These are phyloP conservation scores for Coleophora deauratella DNA, from an alignment of 2,888 invertebrate species.

Conservation along the genomic window DNA sequence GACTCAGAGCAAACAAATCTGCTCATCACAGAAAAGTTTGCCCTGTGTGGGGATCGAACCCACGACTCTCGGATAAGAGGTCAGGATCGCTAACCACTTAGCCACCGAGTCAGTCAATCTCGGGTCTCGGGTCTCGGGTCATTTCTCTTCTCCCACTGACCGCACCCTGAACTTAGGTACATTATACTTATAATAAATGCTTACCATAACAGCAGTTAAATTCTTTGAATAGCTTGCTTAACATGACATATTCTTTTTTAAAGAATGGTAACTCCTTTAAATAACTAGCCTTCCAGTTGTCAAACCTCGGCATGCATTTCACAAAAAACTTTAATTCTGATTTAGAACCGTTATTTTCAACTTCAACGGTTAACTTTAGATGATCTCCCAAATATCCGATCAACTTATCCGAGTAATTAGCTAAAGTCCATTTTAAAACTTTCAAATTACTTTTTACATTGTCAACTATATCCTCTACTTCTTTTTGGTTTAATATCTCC, in stretches of 20 bases:
- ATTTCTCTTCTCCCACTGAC: too few relatives aligned
- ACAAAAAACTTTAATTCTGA: slow-evolving; percentile 64
- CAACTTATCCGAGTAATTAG: slow-evolving; percentile 39
- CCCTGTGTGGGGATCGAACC: too few relatives aligned
- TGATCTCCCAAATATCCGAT: slow-evolving; percentile 59
- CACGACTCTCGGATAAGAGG: too few relatives aligned
- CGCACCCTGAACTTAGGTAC: too few relatives aligned
- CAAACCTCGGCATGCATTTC: slow-evolving; percentile 72
- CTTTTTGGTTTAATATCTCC: slow-evolving; percentile 1
- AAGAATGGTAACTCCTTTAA: slow-evolving; percentile 43
- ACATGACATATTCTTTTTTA: slow-evolving; percentile 47
- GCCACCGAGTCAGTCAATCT: too few relatives aligned
- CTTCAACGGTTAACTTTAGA: slow-evolving; percentile 36
- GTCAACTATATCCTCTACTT: too few relatives aligned
- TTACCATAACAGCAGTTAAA: slow-evolving; percentile 41
- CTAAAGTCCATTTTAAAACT: slow-evolving; percentile 31
- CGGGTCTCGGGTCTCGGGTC: too few relatives aligned
- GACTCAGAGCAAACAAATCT: too few relatives aligned
- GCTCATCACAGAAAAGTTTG: too few relatives aligned
- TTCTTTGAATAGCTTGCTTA: slow-evolving; percentile 40
- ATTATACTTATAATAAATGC: slow-evolving; percentile 2
- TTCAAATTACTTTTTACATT: slow-evolving; percentile 7
- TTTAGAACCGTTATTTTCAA: slow-evolving; percentile 20
- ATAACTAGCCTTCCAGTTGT: slow-evolving; percentile 58
- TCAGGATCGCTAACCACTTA: too few relatives aligned